These are phyloP conservation scores for Lemur catta DNA, from an alignment of 2,797 vertebrate genomes.

Conservation along the genomic window DNA sequence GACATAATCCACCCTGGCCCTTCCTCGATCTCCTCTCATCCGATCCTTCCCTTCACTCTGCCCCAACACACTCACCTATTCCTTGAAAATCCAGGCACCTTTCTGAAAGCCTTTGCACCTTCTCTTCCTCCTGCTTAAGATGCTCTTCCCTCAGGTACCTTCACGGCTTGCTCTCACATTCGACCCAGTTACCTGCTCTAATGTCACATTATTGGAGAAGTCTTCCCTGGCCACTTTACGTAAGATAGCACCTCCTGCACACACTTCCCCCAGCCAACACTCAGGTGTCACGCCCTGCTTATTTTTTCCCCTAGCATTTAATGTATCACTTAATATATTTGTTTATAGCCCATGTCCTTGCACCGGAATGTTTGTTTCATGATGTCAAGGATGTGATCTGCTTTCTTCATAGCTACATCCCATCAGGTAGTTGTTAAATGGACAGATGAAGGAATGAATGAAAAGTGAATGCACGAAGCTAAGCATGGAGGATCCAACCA, in stretches of 20 bases:
- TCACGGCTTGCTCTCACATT: background rate
- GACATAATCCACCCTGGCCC: accelerated
- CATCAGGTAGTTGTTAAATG: background rate
- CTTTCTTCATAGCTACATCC: background rate
- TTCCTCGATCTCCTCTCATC: too few relatives aligned
- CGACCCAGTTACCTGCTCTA: too few relatives aligned
- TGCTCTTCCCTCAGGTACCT: background rate
- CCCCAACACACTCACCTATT: background rate
- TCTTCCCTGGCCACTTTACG: background rate
- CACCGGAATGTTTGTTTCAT: background rate
- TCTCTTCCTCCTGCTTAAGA: background rate
- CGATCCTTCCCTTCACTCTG: accelerated
- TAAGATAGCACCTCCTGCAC: background rate
- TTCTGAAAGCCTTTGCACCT: background rate
- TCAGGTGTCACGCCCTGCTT: background rate
- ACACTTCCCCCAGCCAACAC: background rate
- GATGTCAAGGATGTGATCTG: background rate
- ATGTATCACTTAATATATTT: background rate
- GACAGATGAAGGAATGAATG: background rate
- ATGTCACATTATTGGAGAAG: background rate
- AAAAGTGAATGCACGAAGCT: background rate
- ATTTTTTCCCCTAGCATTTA: background rate
- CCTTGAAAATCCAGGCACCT: background rate
- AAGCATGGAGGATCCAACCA: background rate
- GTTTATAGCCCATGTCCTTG: background rate